A percentile compares a stretch with the other conserved stretches of the same genome.
Evolutionary conservation across 2,888 invertebrate species (phyloP).

Genomic region (Diloba caeruleocephala): DNA sequence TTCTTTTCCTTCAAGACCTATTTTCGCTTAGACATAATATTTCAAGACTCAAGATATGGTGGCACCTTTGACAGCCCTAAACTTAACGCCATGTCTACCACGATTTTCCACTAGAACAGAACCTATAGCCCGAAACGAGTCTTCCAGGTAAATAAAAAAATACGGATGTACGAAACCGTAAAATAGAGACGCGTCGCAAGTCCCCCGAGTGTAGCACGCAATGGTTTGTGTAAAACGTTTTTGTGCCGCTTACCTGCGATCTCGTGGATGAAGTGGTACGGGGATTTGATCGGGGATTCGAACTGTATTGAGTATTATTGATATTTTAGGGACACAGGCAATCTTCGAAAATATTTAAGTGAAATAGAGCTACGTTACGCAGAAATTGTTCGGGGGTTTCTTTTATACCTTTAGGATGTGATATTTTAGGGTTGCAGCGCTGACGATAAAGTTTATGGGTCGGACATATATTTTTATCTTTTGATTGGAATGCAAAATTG

Average conservation of each 20-base stretch:
- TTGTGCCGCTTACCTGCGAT: constrained; percentile 35
- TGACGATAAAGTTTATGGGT: neutral
- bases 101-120: constrained; percentile 4
- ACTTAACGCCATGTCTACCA: constrained; percentile 2
- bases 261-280: constrained; percentile 16
- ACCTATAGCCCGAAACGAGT: constrained; percentile 2
- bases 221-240: constrained; percentile 43
- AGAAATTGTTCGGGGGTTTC: constrained; percentile 4
- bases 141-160: constrained; percentile 17
- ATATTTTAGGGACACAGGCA: constrained; percentile 35
- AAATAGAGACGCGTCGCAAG: constrained; percentile 24
- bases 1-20: neutral
- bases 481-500: neutral
- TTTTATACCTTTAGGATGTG: neutral
- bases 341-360: constrained; percentile 28
- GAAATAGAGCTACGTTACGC: constrained; percentile 1
- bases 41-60: neutral
- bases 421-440: neutral
- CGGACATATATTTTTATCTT: neutral
- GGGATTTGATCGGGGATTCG: constrained; percentile 26
- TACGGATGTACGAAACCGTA: constrained; percentile 25
- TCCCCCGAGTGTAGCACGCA: constrained; percentile 30
- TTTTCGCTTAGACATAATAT: constrained; percentile 10
- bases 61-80: constrained; percentile 18
- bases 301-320: constrained; percentile 32